These are phyloP conservation scores for Hepsetus odoe DNA, from an alignment of 2,113 vertebrate species.

Conservation along the genomic window DNA sequence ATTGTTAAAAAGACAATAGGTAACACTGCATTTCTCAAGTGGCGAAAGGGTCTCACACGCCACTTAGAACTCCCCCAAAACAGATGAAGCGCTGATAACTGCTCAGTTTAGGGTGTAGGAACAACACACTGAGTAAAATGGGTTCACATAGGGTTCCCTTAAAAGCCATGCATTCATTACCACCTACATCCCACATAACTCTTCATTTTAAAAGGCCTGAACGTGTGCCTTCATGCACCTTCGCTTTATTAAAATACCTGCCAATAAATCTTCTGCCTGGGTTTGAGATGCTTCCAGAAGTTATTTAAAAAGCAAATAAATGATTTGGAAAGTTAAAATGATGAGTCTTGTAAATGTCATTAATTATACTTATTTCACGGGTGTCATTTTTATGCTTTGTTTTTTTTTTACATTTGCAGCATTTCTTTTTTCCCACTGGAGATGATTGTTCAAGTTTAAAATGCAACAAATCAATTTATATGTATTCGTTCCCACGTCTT, in stretches of 20 bases:
- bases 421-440: constrained; percentile 7
- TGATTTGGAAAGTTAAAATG: constrained; percentile 31
- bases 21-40: constrained; percentile 66
- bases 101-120: constrained; percentile 34
- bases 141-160: constrained; percentile 34
- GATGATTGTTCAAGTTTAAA: neutral
- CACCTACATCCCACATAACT: constrained; percentile 15
- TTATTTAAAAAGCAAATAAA: constrained; percentile 33
- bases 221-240: constrained; percentile 45
- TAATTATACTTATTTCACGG: constrained; percentile 40
- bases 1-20: constrained; percentile 78
- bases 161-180: constrained; percentile 36
- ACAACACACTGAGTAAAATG: constrained; percentile 7
- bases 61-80: constrained; percentile 66
- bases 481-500: no score
- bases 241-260: constrained; percentile 46
- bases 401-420: no score
- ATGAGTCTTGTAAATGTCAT: constrained; percentile 48
- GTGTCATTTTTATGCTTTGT: constrained; percentile 3
- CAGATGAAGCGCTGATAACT: constrained; percentile 58
- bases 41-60: constrained; percentile 64
- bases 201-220: constrained; percentile 6
- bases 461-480: neutral
- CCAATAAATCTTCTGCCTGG: constrained; percentile 34
- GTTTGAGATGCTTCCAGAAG: constrained; percentile 30